Percentiles rank a stretch among this genome's conserved stretches.
These are phyloP conservation scores for Agrochola circellaris DNA, from an alignment of 2,888 invertebrate species.

Conservation along the genomic window DNA sequence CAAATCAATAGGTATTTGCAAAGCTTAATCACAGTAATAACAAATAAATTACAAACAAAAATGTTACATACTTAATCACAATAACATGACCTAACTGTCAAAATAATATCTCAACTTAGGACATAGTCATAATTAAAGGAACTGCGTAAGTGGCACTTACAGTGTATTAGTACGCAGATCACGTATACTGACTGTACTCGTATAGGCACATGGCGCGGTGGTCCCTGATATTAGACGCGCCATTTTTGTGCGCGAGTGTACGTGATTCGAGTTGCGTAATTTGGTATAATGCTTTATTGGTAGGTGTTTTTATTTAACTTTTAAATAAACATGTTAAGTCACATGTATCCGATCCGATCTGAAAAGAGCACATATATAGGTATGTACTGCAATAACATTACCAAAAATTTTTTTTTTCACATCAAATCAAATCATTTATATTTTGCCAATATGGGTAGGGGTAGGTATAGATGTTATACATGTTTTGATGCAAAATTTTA, in stretches of 20 bases:
- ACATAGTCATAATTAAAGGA: conserved; percentile 46
- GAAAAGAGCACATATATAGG: too few relatives aligned
- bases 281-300: conserved; percentile 32
- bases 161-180: conserved; percentile 41
- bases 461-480: too few relatives aligned
- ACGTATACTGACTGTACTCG: conserved; percentile 55
- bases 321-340: conserved; percentile 12
- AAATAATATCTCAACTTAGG: conserved; percentile 12
- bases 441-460: too few relatives aligned
- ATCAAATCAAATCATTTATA: too few relatives aligned
- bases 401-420: too few relatives aligned
- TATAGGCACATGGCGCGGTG: conserved; percentile 64
- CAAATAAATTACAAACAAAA: neutral
- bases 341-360: neutral
- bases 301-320: conserved; percentile 30
- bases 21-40: neutral
- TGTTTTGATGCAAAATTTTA: too few relatives aligned
- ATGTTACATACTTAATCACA: neutral
- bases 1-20: too few relatives aligned
- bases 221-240: conserved; percentile 65
- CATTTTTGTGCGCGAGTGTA: conserved; percentile 62
- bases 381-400: too few relatives aligned
- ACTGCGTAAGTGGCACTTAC: conserved; percentile 44
- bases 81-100: neutral
- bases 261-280: conserved; percentile 54